Percentiles rank a stretch among this genome's conserved stretches.
Evolutionary conservation across 1,140 invertebrate genomes (phyloP).

Genomic region (Coptotermes formosanus): DNA sequence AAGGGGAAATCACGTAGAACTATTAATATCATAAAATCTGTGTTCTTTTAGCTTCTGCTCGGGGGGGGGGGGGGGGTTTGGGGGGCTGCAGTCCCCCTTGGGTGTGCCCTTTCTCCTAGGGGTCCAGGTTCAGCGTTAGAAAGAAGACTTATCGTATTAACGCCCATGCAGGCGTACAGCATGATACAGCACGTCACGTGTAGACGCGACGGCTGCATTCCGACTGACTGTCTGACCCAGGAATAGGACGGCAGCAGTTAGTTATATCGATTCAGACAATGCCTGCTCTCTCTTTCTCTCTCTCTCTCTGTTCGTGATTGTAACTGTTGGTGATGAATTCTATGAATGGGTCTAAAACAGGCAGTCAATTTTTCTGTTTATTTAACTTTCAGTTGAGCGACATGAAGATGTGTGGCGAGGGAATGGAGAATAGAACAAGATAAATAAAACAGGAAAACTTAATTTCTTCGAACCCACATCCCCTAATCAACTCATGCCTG

Average conservation of each 20-base stretch:
- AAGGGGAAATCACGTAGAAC: too few species aligned
- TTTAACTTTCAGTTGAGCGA: not conserved
- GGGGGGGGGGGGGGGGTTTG: too few species aligned
- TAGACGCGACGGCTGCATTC: not conserved
- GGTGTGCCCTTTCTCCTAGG: too few species aligned
- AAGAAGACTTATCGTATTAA: too few species aligned
- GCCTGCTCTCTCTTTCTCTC: not conserved
- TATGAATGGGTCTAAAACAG: not conserved
- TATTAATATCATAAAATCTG: too few species aligned
- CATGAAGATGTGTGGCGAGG: not conserved
- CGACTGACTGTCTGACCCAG: not conserved
- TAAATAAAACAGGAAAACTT: not conserved
- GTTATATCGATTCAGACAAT: slow-evolving; percentile 9
- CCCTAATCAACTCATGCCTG: not conserved
- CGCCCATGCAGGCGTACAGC: too few species aligned
- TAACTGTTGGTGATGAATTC: not conserved
- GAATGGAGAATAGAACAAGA: not conserved
- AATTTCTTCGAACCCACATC: not conserved
- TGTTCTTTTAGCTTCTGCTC: too few species aligned
- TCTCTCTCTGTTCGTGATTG: not conserved
- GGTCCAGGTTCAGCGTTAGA: too few species aligned
- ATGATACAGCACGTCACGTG: not conserved
- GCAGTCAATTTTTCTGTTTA: not conserved
- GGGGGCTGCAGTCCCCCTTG: too few species aligned
- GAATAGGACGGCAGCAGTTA: not conserved